These are phyloP conservation scores for Entelurus aequoreus DNA, from an alignment of 2,113 vertebrate genomes.

Conservation along the genomic window DNA sequence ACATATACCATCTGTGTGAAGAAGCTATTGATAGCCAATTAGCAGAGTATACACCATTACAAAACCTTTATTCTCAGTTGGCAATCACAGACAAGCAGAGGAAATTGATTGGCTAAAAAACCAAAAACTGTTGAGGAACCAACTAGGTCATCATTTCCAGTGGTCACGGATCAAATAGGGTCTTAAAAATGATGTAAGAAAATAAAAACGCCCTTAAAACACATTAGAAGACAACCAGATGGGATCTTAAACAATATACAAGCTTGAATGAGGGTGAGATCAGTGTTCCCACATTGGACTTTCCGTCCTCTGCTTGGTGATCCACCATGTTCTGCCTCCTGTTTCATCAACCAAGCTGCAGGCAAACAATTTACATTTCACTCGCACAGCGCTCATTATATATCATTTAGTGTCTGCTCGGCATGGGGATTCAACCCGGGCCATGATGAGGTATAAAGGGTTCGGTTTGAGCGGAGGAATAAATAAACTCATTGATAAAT, in stretches of 20 bases:
- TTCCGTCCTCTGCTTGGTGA: constrained; percentile 42
- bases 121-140: constrained; percentile 7
- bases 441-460: constrained; percentile 47
- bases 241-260: constrained; percentile 35
- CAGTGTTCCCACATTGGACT: constrained; percentile 43
- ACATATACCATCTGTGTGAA: constrained; percentile 37
- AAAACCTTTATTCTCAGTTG: constrained; percentile 13
- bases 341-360: constrained; percentile 47
- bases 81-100: constrained; percentile 19
- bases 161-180: constrained; percentile 21
- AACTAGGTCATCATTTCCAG: constrained; percentile 6
- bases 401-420: constrained; percentile 39
- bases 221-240: constrained; percentile 63
- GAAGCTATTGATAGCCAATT: constrained; percentile 25
- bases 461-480: constrained; percentile 43
- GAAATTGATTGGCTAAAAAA: constrained; percentile 14
- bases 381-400: constrained; percentile 43
- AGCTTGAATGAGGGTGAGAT: constrained; percentile 27
- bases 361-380: constrained; percentile 58
- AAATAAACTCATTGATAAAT: constrained; percentile 59
- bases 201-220: constrained; percentile 52
- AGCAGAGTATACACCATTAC: constrained; percentile 7
- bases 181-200: constrained; percentile 20
- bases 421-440: constrained; percentile 42
- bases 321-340: constrained; percentile 33